phyloP scores from a whole-genome alignment of 2,888 invertebrate genomes.

The Sturmia bella region DNA sequence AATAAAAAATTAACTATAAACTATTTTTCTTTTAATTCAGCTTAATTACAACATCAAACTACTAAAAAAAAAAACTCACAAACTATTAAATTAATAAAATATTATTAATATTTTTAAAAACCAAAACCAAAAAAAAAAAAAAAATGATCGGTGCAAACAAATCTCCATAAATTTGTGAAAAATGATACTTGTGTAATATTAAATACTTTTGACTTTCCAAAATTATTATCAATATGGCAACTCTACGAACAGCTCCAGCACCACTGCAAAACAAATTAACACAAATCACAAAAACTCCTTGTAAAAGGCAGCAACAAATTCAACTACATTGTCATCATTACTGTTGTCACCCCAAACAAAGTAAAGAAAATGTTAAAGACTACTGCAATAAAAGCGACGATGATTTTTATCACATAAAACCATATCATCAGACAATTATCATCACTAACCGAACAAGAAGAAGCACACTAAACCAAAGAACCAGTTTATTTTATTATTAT shows the following conservation, averaged over 20 bases:
- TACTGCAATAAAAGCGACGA: slow-evolving; percentile 7
- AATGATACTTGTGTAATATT: slow-evolving; percentile 12
- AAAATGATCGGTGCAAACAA: slow-evolving; percentile 44
- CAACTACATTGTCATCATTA: slow-evolving; percentile 12
- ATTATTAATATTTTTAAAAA: slow-evolving; percentile 26
- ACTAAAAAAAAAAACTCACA: slow-evolving; percentile 31
- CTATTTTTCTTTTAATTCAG: slow-evolving; percentile 34
- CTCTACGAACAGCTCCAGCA: slow-evolving; percentile 23
- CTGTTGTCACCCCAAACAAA: slow-evolving; percentile 21
- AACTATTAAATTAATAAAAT: no score
- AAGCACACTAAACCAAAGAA: slow-evolving; percentile 53
- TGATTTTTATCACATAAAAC: slow-evolving; percentile 64
- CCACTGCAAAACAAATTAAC: slow-evolving; percentile 41
- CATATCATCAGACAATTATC: slow-evolving; percentile 47
- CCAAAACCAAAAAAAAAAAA: no score
- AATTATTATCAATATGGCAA: slow-evolving; percentile 50
- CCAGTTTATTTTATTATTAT: slow-evolving; percentile 20
- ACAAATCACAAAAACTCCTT: slow-evolving; percentile 4
- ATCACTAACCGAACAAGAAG: slow-evolving; percentile 35
- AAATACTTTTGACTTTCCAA: slow-evolving; percentile 10
- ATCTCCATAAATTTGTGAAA: slow-evolving; percentile 18
- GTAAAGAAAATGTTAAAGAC: slow-evolving; percentile 1
- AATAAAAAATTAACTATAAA: neutral
- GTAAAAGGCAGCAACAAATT: neutral
- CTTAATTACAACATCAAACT: slow-evolving; percentile 49